These are phyloP conservation scores for Kradibia gibbosae DNA, from an alignment of 1,140 invertebrate genomes.

Conservation along the genomic window DNA sequence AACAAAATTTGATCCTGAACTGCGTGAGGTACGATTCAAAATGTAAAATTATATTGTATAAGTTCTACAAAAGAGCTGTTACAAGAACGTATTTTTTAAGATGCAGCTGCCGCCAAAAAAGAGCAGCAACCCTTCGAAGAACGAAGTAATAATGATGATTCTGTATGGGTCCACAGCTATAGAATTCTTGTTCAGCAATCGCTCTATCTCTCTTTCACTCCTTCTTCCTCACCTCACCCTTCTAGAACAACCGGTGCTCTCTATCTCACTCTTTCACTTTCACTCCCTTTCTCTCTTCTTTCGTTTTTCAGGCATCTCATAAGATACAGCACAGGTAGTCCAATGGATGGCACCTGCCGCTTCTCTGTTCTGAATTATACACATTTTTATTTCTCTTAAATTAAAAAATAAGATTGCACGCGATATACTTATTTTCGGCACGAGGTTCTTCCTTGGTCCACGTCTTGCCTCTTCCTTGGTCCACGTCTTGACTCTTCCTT, in stretches of 20 bases:
- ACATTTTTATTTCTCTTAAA: conserved; percentile 45
- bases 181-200: conserved; percentile 50
- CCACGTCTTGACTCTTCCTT: not conserved
- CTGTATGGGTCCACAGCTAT: conserved; percentile 49
- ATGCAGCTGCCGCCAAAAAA: conserved; percentile 43
- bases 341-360: conserved; percentile 54
- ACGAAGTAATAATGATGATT: conserved; percentile 45
- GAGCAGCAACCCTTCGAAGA: conserved; percentile 12
- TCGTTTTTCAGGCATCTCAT: conserved; percentile 47
- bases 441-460: conserved; percentile 20
- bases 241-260: not conserved
- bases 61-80: conserved; percentile 26
- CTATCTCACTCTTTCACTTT: not conserved
- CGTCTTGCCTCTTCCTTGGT: not conserved
- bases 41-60: conserved; percentile 41
- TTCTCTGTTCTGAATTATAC: conserved; percentile 45
- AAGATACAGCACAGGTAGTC: conserved; percentile 44
- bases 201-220: not conserved
- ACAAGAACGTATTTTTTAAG: conserved; percentile 8
- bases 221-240: not conserved
- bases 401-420: conserved; percentile 36
- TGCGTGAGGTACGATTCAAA: conserved; percentile 24
- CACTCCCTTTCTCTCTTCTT: not conserved
- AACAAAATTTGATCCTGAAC: conserved; percentile 31
- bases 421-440: conserved; percentile 44